Percentiles rank a stretch among this genome's conserved stretches.
Evolutionary conservation across 2,888 invertebrate genomes (phyloP).

Genomic region (Meloe dianella): DNA sequence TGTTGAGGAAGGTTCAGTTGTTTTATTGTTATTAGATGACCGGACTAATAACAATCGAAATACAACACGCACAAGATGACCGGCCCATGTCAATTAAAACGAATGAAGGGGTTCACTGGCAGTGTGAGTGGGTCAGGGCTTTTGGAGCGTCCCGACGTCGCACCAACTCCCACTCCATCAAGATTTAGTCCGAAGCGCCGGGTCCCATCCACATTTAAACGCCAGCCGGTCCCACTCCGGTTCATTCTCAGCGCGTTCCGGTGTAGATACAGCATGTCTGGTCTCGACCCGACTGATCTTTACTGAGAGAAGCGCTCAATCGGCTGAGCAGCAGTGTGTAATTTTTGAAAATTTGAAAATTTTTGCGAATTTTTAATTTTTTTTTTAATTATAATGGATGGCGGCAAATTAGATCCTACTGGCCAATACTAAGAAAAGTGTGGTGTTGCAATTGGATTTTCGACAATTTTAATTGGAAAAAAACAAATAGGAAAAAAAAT

Average conservation of each 20-base stretch:
- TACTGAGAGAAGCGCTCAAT: slow-evolving; percentile 45
- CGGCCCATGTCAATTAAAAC: slow-evolving; percentile 17
- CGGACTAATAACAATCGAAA: slow-evolving; percentile 2
- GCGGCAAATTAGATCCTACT: slow-evolving; percentile 58
- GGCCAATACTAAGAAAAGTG: slow-evolving; percentile 53
- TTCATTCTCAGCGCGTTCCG: slow-evolving; percentile 46
- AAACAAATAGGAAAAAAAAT: background rate
- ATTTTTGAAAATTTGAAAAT: background rate
- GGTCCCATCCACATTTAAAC: slow-evolving; percentile 48
- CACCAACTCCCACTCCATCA: slow-evolving; percentile 41
- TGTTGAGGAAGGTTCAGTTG: slow-evolving; percentile 27
- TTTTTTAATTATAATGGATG: slow-evolving; percentile 51
- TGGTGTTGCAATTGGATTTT: slow-evolving; percentile 25
- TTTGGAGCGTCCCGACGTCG: slow-evolving; percentile 52
- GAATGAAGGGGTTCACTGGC: slow-evolving; percentile 53
- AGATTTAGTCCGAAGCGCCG: slow-evolving; percentile 39
- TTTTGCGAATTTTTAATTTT: slow-evolving; percentile 1
- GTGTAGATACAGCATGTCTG: slow-evolving; percentile 49
- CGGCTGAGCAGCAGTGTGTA: slow-evolving; percentile 22
- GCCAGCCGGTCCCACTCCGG: slow-evolving; percentile 43
- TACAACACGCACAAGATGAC: background rate
- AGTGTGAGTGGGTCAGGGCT: slow-evolving; percentile 60
- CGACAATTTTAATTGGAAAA: background rate
- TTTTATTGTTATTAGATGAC: background rate
- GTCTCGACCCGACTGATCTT: slow-evolving; percentile 56